A percentile compares a stretch with the other conserved stretches of the same genome.
These are phyloP conservation scores for Helicoverpa armigera DNA, from an alignment of 1,140 invertebrate genomes.

Conservation along the genomic window DNA sequence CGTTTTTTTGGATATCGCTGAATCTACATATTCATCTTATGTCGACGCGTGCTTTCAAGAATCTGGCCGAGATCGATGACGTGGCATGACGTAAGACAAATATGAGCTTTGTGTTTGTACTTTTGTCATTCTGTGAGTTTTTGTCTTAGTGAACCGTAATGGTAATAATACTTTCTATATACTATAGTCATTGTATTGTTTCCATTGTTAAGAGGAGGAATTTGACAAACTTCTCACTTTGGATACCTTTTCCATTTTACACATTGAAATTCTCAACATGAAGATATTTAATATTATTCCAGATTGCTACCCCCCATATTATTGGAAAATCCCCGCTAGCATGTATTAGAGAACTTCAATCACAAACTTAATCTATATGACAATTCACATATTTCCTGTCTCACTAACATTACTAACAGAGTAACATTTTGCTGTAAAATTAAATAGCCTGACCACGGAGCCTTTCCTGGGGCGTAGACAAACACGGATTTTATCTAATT, in stretches of 20 bases:
- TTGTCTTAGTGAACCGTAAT: not conserved
- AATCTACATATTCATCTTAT: constrained; percentile 48
- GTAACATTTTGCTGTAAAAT: constrained; percentile 47
- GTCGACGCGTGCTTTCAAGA: constrained; percentile 25
- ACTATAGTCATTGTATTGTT: not conserved
- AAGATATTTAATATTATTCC: no score
- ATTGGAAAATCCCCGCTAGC: not conserved
- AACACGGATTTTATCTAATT: constrained; percentile 54
- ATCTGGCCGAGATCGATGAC: constrained; percentile 40
- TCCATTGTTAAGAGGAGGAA: not conserved
- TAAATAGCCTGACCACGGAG: constrained; percentile 42
- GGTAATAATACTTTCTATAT: not conserved
- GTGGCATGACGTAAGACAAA: constrained; percentile 37
- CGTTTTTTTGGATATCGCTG: constrained; percentile 38
- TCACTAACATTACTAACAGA: constrained; percentile 46
- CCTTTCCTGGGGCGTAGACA: constrained; percentile 20
- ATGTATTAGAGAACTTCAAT: not conserved
- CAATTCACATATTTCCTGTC: constrained; percentile 37
- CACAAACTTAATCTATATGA: constrained; percentile 26
- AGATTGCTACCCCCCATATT: not conserved
- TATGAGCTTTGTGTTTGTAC: constrained; percentile 21
- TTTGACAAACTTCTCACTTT: no score
- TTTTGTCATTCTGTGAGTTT: constrained; percentile 4
- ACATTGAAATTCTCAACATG: not conserved
- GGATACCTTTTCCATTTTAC: not conserved